Base-by-base conservation (phyloP, 2,888 invertebrate genomes). In the Seladonia tumulorum region DNA sequence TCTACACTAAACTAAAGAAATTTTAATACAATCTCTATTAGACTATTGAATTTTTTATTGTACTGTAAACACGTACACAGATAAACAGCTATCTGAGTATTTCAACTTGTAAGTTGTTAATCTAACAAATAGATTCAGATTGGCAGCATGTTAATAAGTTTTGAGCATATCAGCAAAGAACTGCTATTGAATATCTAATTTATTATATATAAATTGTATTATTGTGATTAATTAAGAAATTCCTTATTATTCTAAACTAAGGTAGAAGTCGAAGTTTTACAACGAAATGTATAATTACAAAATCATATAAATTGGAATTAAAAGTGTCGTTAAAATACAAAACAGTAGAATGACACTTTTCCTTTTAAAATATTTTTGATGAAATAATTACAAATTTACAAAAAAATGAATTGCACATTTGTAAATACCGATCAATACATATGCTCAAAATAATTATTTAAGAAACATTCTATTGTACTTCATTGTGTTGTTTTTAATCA, bases 391-490 rank as follows among this genome's bases (percentile, higher is more conserved):
- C n/a, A 35, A 73, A 77, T 35, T 35, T 5, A 35, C 1, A 29
- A 29, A 29, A 29, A 29, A 29, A 35, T 35, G 35, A 74, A 75
- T 70, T 70, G n/a, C 47, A 66, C 16, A 76, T 83, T 72, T 75
- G 29, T 60, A 71, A 66, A 70, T 29, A 35, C 18, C 60, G 29
- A 75, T 42, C 12, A 72, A 22, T 76, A 82, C 35, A 35, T 35
- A 35, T 68, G 53, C 25, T 76, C 45, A 53, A 72, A 76, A 76
- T 49, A 82, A 79, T 71, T 73, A 57, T 47, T 53, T 16, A 70
- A 76, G 63, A 87, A 86, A 87, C 71, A 86, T 78, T 83, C 60
- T 75, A 79, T 86, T 87, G 76, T 81, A 86, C 79, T 87, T 80
- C 74, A 80, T 81, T 70, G 39, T 73, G 77, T 74, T 63, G 35